phyloP scores from a whole-genome alignment of 2,113 vertebrate species.

The Lamprologus speciosus region DNA sequence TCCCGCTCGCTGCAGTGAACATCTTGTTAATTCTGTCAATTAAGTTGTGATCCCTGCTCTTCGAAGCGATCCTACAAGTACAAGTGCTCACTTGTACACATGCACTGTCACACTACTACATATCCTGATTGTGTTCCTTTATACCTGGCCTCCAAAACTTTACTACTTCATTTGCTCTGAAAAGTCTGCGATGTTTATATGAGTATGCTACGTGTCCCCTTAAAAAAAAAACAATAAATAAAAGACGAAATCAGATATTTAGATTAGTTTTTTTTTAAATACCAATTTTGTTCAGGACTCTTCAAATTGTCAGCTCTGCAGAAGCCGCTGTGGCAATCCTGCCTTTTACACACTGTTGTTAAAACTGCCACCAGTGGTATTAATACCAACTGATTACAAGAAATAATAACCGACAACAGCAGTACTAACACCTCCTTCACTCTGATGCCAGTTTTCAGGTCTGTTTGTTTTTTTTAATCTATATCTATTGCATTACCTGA shows the following conservation, averaged over 20 bases:
- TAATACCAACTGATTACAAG: neutral
- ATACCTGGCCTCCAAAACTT: neutral
- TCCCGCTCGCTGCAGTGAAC: neutral
- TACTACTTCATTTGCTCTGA: neutral
- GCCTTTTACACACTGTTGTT: neutral
- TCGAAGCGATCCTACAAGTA: neutral
- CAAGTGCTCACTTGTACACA: neutral
- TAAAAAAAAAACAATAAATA: neutral
- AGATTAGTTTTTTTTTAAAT: fast-evolving
- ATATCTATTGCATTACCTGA: neutral
- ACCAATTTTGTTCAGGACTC: neutral
- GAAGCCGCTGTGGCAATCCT: neutral
- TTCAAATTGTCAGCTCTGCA: neutral
- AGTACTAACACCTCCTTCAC: neutral
- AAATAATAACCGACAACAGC: neutral
- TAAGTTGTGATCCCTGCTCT: neutral
- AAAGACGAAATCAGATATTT: neutral
- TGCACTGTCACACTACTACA: neutral
- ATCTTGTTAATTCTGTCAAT: constrained; percentile 16
- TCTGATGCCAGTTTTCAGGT: neutral
- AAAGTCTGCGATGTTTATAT: neutral
- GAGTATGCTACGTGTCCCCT: neutral
- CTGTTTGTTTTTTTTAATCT: neutral
- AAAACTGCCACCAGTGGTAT: neutral
- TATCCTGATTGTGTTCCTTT: neutral